These are phyloP conservation scores for Microctenopoma lineatum DNA, from an alignment of 2,797 vertebrate species.

Conservation along the genomic window DNA sequence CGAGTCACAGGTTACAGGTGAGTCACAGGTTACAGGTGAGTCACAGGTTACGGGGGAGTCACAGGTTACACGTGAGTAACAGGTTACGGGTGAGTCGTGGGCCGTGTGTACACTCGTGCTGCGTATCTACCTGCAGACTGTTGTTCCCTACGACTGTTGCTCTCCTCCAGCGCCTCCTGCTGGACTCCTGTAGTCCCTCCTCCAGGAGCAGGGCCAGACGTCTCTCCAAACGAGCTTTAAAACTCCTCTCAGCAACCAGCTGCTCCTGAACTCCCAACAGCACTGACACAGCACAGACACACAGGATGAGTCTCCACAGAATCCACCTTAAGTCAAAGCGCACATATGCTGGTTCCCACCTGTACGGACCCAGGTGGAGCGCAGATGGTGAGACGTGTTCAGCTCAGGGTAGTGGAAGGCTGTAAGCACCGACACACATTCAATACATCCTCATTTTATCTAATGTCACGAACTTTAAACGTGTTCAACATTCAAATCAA, in stretches of 20 bases:
- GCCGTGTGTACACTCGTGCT: constrained; percentile 2
- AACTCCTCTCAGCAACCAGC: constrained; percentile 88
- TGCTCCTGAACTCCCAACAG: constrained; percentile 91
- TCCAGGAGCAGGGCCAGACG: constrained; percentile 91
- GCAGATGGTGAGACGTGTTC: constrained; percentile 90
- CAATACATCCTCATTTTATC: too few species aligned
- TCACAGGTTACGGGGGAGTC: too few species aligned
- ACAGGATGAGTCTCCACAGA: background rate
- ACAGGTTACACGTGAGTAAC: too few species aligned
- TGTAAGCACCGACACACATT: constrained; percentile 40
- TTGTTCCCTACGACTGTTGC: constrained; percentile 89
- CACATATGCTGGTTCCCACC: constrained; percentile 38
- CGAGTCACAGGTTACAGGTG: too few species aligned
- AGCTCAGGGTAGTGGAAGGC: constrained; percentile 94
- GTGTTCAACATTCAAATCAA: too few species aligned
- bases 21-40: too few species aligned
- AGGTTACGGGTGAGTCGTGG: background rate
- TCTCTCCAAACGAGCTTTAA: constrained; percentile 92
- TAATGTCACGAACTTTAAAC: too few species aligned
- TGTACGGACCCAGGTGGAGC: constrained; percentile 95
- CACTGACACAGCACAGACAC: constrained; percentile 77
- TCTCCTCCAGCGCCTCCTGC: constrained; percentile 88
- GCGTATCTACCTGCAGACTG: constrained; percentile 88
- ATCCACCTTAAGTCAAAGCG: background rate
- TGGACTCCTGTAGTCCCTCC: constrained; percentile 83